Evolutionary conservation across 2,888 invertebrate genomes (phyloP).

Genomic region (Agelastica alni): DNA sequence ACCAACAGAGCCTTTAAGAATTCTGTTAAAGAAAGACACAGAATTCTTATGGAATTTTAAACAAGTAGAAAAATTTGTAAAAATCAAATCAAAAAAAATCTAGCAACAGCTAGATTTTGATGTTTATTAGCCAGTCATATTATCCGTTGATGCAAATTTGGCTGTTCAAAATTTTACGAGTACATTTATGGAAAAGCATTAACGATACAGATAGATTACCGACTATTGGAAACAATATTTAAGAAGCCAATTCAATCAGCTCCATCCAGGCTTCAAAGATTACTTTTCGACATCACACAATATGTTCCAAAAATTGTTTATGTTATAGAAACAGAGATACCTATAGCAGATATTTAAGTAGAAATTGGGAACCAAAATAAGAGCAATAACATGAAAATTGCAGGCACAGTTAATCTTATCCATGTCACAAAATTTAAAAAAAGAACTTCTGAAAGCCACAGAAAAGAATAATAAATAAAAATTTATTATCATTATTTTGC

Average conservation of each 20-base stretch:
- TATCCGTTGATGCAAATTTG: neutral
- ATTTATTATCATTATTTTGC: too few relatives aligned
- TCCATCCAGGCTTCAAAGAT: constrained; percentile 1
- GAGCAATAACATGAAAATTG: too few relatives aligned
- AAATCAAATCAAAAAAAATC: too few relatives aligned
- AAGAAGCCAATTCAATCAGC: neutral
- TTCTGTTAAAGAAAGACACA: neutral
- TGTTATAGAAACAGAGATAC: too few relatives aligned
- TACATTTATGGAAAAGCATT: neutral
- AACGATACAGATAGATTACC: neutral
- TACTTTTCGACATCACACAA: neutral
- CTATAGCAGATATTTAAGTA: too few relatives aligned
- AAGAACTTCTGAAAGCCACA: too few relatives aligned
- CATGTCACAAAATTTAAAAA: too few relatives aligned
- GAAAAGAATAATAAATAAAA: too few relatives aligned
- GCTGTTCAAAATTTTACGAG: constrained; percentile 1
- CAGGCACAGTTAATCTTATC: too few relatives aligned
- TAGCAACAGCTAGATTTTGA: neutral
- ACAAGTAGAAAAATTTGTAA: neutral
- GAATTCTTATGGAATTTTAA: neutral
- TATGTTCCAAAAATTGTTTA: neutral
- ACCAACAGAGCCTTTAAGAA: neutral
- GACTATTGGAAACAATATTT: neutral
- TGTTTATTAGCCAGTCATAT: neutral
- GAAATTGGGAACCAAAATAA: too few relatives aligned